Evolutionary conservation across 35 echinoderm and acorn worm species (phyloP), one percentile per base, ranked within the genome.

Genomic region (Apostichopus californicus): DNA sequence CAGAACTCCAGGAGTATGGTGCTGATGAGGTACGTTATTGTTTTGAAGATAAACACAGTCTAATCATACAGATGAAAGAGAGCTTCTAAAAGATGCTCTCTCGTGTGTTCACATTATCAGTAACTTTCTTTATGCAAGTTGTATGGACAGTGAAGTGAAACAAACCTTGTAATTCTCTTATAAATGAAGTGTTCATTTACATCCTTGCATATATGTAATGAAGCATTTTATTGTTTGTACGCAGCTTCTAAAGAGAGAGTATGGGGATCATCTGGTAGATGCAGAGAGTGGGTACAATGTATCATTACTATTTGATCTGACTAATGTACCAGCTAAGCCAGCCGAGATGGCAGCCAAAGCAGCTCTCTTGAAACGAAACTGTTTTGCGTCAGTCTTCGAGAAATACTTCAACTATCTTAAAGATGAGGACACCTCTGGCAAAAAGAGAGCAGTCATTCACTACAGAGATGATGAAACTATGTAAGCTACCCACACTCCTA

Each of bases 391-490:
- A 5, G 97, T 98, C 75, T 98, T 96, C 90, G 93, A 94, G 83
- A 98, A 57, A 86, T 98, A 96, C 84, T 98, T 98, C 88, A 90
- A 96, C 8, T 96, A 90, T 61, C 93, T 93, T 87, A 92, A 94
- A 70, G 82, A 96, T 14, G 87, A 94, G 57, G 93, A 96, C 53
- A 86, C 78, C 0, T 13, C 81, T 14, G 81, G 90, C 10, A 88
- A 91, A 73, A 86, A 96, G 71, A 91, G 14, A 55, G 97, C 97
- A 25, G 89, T 98, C 3, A 96, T 98, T 28, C 87, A 96, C 28
- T 98, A 98, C 78, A 92, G 95, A 70, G 95, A 98, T 61, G 97
- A 96, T 89, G 97, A 98, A 90, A 98, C 97, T 15, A 94, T 98
- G 97, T 98, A 91, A 94, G 97, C 60, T 7, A 80, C 22, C 34